Evolutionary conservation across 1,140 invertebrate genomes (phyloP), one percentile per base, ranked within the genome.

Genomic region (Bombus haemorrhoidalis): DNA sequence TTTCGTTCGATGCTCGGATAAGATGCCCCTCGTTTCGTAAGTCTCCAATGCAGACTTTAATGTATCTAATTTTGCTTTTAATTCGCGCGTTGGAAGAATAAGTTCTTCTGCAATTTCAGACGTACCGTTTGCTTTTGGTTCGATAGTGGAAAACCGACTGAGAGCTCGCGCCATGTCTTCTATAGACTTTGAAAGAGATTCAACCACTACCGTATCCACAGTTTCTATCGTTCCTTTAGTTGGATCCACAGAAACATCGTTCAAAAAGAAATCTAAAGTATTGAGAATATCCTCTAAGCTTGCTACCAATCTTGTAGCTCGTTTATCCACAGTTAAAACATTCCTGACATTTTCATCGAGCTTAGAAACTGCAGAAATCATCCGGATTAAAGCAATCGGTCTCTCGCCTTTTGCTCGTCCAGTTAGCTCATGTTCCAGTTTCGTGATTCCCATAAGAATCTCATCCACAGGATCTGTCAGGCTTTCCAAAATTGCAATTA

Each of bases 391-490:
- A 66, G 92, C 90, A 18, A 95, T 92, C 9, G 94, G 94, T 75
- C 66, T 91, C 78, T 93, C 90, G 2, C 73, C 73, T 8, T 68
- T 91, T 3, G 92, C 91, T 43, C 82, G 64, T n/a, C 91, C 91
- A 2, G 90, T 92, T 75, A 94, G 81, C 59, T 94, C 94, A 53
- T 91, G 89, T 62, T 94, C 89, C 34, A 94, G 92, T 84, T 92
- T 94, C 6, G 93, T 91, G 41, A 95, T 79, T 18, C 93, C 93
- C 81, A 90, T 88, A 3, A 94, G 28, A 69, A 94, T 94, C 73
- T 95, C 94, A 81, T 95, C 94, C 0, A 94, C 87, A 0, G 94
- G 94, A 81, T 95, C 94, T 0, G 93, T 92, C 64, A 96, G 85
- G 5, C 94, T 94, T 82, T 96, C 95, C 28, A 95, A 62, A 47